Evolutionary conservation across 2,888 invertebrate genomes (phyloP).

Genomic region (Branchellion lobata): DNA sequence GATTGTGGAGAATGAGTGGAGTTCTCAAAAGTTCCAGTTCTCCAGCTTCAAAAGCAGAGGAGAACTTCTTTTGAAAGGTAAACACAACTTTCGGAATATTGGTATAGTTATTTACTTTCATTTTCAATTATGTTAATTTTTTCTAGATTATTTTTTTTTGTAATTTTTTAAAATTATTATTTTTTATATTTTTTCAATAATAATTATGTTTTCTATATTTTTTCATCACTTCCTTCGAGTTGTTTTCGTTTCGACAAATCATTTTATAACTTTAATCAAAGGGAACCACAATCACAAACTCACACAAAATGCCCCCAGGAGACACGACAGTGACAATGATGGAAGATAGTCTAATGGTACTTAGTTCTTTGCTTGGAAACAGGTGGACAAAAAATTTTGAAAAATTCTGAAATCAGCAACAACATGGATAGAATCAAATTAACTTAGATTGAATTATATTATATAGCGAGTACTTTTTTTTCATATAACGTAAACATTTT

Average conservation of each 20-base stretch:
- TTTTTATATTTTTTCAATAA: background rate
- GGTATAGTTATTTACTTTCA: background rate
- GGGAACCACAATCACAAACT: no score
- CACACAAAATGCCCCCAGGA: no score
- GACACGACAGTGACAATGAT: conserved; percentile 78
- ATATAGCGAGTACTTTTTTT: no score
- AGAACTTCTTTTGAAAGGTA: conserved; percentile 82
- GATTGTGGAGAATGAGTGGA: conserved; percentile 92
- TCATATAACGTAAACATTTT: no score
- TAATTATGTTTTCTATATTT: background rate
- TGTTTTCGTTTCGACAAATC: no score
- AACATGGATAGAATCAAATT: background rate
- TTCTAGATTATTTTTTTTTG: no score
- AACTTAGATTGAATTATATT: no score
- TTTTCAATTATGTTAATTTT: no score
- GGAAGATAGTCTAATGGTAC: conserved; percentile 93
- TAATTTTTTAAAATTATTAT: background rate
- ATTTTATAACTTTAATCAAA: no score
- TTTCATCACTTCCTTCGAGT: no score
- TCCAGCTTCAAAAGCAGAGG: conserved; percentile 92
- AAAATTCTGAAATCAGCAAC: no score
- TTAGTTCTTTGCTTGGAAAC: conserved; percentile 88
- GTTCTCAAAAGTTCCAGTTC: conserved; percentile 80
- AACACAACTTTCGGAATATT: conserved; percentile 60
- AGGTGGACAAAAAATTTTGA: no score